phyloP scores from a whole-genome alignment of 2,113 vertebrate genomes.

The Passer montanus region DNA sequence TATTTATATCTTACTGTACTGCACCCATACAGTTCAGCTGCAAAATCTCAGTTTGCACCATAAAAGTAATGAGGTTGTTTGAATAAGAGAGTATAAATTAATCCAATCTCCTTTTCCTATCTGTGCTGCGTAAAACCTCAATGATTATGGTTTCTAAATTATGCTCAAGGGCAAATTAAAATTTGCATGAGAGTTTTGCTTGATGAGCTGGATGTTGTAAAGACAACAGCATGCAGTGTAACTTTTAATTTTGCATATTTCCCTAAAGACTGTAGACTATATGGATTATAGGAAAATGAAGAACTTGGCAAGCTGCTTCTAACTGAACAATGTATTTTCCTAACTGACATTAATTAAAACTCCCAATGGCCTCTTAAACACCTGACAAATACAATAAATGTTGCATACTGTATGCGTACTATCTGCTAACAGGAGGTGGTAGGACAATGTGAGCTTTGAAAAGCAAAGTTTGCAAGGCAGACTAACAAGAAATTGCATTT shows the following conservation, averaged over 20 bases:
- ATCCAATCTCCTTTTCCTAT: slow-evolving; percentile 90
- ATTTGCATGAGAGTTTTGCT: slow-evolving; percentile 97
- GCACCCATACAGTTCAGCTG: slow-evolving; percentile 86
- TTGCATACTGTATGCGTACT: slow-evolving; percentile 79
- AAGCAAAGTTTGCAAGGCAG: slow-evolving; percentile 67
- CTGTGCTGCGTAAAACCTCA: slow-evolving; percentile 92
- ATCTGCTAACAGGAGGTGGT: slow-evolving; percentile 75
- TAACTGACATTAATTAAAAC: slow-evolving; percentile 92
- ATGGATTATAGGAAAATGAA: slow-evolving; percentile 87
- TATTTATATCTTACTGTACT: slow-evolving; percentile 74
- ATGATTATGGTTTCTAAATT: slow-evolving; percentile 99
- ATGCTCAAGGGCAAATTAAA: slow-evolving; percentile 99
- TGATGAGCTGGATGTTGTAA: slow-evolving; percentile 88
- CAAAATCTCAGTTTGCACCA: slow-evolving; percentile 87
- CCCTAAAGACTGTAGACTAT: slow-evolving; percentile 85
- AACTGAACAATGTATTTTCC: slow-evolving; percentile 87
- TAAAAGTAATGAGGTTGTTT: slow-evolving; percentile 99
- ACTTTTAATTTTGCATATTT: slow-evolving; percentile 90
- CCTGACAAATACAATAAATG: slow-evolving; percentile 90
- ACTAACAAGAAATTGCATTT: slow-evolving; percentile 51
- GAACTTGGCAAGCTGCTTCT: slow-evolving; percentile 85
- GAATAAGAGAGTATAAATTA: slow-evolving; percentile 96
- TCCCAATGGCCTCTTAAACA: slow-evolving; percentile 89
- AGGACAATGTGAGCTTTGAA: slow-evolving; percentile 59
- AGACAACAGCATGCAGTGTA: slow-evolving; percentile 89